Percentiles rank a stretch among this genome's conserved stretches.
phyloP scores from a whole-genome alignment of 2,113 vertebrate species.

The Megaptera novaeangliae region DNA sequence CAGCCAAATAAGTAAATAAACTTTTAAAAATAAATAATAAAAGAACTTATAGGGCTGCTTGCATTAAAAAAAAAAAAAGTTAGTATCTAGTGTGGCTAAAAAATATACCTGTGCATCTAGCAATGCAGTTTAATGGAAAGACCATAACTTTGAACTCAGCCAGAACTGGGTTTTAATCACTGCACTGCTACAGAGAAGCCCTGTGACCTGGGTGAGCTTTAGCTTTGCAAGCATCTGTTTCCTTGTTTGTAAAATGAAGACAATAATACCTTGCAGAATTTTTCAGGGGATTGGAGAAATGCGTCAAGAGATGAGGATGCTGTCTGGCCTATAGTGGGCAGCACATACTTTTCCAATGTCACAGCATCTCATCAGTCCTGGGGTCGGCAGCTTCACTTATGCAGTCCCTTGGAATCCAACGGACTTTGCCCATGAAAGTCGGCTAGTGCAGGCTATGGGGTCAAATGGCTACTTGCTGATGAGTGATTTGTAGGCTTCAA shows the following conservation, averaged over 20 bases:
- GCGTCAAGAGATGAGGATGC: not conserved
- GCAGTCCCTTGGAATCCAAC: not conserved
- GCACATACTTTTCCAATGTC: not conserved
- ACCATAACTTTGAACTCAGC: not conserved
- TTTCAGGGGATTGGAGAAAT: not conserved
- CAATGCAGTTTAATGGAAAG: not conserved
- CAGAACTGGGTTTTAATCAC: not conserved
- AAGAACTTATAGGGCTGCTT: too few species aligned
- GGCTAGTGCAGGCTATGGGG: not conserved
- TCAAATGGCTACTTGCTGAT: not conserved
- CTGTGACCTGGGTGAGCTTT: not conserved
- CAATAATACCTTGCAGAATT: not conserved
- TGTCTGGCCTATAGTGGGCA: fast-evolving
- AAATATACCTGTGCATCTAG: not conserved
- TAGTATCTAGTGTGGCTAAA: not conserved
- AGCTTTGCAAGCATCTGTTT: not conserved
- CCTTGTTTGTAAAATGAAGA: not conserved
- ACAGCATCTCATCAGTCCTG: not conserved
- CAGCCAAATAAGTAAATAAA: too few species aligned
- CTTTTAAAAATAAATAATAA: too few species aligned
- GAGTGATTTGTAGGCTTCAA: not conserved
- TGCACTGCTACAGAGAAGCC: not conserved
- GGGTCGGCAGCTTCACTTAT: not conserved
- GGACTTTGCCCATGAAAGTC: not conserved
- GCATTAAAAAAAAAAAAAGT: not conserved